Percentiles rank a stretch among this genome's conserved stretches.
Conservation (phyloP, 2,888 invertebrate genomes). For the Alentia gelatinosa region DNA sequence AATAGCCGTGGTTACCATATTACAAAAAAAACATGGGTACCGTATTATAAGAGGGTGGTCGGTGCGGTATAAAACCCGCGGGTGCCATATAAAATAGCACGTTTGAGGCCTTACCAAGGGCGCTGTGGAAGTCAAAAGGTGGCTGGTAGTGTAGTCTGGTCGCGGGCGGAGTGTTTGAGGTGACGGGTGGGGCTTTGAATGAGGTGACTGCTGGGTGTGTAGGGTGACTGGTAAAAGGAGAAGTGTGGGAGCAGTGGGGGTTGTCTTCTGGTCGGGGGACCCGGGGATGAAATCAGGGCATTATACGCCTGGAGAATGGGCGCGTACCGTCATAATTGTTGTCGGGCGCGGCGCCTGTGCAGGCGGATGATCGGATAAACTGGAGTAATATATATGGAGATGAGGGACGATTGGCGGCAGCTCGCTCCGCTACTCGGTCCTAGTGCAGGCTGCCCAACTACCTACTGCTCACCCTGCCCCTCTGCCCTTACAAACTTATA, state of each 20-base stretch:
- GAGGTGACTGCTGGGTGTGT: neutral
- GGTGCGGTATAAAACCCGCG: no score
- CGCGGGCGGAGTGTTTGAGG: neutral
- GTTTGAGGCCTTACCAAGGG: no score
- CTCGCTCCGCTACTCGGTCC: neutral
- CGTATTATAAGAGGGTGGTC: no score
- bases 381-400: constrained; percentile 37
- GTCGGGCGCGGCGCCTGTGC: neutral
- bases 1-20: no score
- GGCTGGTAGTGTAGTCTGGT: neutral
- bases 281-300: constrained; percentile 19
- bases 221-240: neutral
- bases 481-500: no score
- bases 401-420: constrained; percentile 11
- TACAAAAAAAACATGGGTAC: no score
- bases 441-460: neutral
- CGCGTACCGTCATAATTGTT: neutral
- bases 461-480: neutral
- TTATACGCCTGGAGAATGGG: neutral
- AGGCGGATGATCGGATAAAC: constrained; percentile 29
- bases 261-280: neutral
- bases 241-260: neutral
- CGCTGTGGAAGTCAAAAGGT: neutral
- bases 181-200: neutral
- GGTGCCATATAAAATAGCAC: no score